Evolutionary conservation across 2,888 invertebrate species (phyloP), one percentile per base, ranked within the genome.

Genomic region (Sicus ferrugineus): DNA sequence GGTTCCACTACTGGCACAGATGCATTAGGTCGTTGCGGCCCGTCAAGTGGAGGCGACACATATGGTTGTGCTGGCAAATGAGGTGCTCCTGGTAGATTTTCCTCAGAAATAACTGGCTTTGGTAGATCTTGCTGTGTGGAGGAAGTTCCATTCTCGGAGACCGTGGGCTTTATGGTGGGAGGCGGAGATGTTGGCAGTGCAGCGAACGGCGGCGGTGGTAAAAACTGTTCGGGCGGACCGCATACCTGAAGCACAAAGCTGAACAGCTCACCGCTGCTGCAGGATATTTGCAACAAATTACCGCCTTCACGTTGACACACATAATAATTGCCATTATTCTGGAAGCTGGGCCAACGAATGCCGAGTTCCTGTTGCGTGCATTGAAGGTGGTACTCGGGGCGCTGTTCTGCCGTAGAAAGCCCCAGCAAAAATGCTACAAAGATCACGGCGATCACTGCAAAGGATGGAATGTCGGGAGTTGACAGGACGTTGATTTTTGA

Each of bases 341-440:
- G 75, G 62, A 83, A 84, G 73, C 80, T 81, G 2, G 85, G 85
- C 84, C 84, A 85, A 68, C 85, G 78, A 30, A 83, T 78, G 70
- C 80, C 80, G 11, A 81, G 68, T 73, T 84, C 83, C 0, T 79
- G 75, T 3, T 75, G 72, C 23, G 75, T 74, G 72, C 84, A 84
- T 74, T 77, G 75, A 72, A 83, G 73, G 23, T 62, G 69, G 68
- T 80, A 80, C 65, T 77, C 76, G 19, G 73, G n/a, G 56, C 76
- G n/a, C 28, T 23, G 23, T 26, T 9, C 23, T 6, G 14, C 11
- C 28, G 28, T 16, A 23, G 54, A 26, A 21, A 26, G 28, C 64
- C 72, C 71, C 46, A 81, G 72, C 74, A 80, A 73, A 52, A 83
- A 73, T 31, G 76, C 74, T 52, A 58, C 68, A 31, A 77, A 42